Conservation (phyloP, 2,888 invertebrate genomes). For the Homarus gammarus region DNA sequence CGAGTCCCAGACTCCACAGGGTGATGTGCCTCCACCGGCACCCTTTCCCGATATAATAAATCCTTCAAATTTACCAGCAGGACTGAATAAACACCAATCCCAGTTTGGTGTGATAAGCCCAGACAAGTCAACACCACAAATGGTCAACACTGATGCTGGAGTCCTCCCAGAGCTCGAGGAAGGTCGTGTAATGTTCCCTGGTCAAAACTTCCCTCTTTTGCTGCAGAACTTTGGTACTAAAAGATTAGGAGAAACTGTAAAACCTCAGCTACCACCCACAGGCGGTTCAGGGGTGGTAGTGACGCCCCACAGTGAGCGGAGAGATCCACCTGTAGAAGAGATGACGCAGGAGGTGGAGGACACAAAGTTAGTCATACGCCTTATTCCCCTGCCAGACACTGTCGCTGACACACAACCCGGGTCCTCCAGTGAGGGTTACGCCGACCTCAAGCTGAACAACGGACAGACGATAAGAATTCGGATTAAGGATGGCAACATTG, state of each 20-base stretch:
- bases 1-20: neutral
- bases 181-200: neutral
- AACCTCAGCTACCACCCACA: neutral
- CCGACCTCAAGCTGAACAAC: slow-evolving; percentile 2
- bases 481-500: neutral
- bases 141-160: slow-evolving; percentile 6
- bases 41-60: neutral
- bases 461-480: slow-evolving; percentile 24
- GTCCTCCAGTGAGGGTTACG: too few species aligned
- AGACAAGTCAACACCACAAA: slow-evolving; percentile 9
- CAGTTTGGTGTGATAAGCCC: slow-evolving; percentile 5
- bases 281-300: neutral
- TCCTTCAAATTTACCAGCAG: neutral
- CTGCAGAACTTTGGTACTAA: neutral
- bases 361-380: neutral
- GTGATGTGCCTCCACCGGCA: neutral
- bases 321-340: neutral
- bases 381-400: neutral
- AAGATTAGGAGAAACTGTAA: neutral
- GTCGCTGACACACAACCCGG: neutral
- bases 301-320: slow-evolving; percentile 6
- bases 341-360: neutral
- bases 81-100: neutral
- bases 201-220: neutral
- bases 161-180: slow-evolving; percentile 6